A percentile compares a stretch with the other conserved stretches of the same genome.
These are phyloP conservation scores for Dolichoris vasculosae DNA, from an alignment of 1,140 invertebrate genomes.

Conservation along the genomic window DNA sequence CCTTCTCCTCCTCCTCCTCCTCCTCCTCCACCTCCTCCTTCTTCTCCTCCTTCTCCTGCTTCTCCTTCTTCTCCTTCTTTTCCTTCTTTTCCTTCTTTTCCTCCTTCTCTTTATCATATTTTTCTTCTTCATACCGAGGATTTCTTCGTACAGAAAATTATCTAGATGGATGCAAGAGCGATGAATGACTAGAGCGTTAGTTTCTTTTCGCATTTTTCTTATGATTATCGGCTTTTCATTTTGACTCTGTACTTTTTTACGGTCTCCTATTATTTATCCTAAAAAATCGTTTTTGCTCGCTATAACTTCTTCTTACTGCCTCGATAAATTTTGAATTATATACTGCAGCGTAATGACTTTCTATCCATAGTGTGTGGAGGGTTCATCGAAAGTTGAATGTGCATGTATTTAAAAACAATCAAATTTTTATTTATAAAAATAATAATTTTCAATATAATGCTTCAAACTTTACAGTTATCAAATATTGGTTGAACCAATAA, in stretches of 20 bases:
- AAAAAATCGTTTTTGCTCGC: neutral
- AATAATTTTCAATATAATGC: no score
- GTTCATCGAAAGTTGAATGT: no score
- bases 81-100: neutral
- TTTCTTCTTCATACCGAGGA: neutral
- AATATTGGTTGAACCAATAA: no score
- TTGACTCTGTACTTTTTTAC: neutral
- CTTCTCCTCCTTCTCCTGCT: neutral
- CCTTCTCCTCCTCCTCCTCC: neutral
- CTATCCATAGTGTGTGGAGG: neutral
- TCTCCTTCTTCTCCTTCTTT: neutral
- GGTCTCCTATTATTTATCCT: neutral
- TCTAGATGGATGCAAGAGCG: conserved; percentile 17
- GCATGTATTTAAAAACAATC: no score
- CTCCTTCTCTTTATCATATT: neutral
- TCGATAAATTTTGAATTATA: neutral
- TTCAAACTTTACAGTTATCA: no score
- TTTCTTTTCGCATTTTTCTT: neutral
- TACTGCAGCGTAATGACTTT: neutral
- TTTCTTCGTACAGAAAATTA: neutral
- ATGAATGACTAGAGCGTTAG: neutral
- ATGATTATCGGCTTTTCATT: neutral
- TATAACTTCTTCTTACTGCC: neutral
- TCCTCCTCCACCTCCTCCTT: neutral
- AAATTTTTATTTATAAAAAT: no score